These are phyloP conservation scores for Volucella inanis DNA, from an alignment of 2,888 invertebrate species.

Conservation along the genomic window DNA sequence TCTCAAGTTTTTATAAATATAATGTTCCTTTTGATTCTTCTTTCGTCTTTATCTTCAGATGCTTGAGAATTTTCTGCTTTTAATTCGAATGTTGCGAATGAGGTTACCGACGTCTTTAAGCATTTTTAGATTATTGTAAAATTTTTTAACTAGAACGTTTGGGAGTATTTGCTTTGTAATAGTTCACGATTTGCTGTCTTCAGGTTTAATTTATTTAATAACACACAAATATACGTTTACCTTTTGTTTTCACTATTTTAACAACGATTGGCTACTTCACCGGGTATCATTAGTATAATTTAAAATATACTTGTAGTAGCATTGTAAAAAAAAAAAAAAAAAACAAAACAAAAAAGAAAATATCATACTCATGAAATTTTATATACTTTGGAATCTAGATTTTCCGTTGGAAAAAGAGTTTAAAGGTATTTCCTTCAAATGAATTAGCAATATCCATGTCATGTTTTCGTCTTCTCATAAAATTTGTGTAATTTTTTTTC, in stretches of 20 bases:
- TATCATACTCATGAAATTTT: constrained; percentile 58
- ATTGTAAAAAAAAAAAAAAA: constrained; percentile 34
- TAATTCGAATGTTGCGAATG: no score
- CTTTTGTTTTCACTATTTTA: not conserved
- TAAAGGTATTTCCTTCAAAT: constrained; percentile 71
- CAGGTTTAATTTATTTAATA: no score
- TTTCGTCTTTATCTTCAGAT: no score
- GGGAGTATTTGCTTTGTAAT: no score
- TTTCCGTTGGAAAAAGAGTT: constrained; percentile 71
- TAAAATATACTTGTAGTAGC: constrained; percentile 20
- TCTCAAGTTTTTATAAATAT: no score
- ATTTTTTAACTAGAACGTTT: no score
- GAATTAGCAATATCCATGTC: constrained; percentile 72
- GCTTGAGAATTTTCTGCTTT: no score
- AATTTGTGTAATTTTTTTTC: constrained; percentile 41
- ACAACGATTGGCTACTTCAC: constrained; percentile 45
- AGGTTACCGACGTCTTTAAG: no score
- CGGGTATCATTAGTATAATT: constrained; percentile 50
- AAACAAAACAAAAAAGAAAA: no score
- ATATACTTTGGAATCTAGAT: constrained; percentile 72
- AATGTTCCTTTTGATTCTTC: no score
- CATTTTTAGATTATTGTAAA: no score
- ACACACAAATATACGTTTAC: constrained; percentile 50
- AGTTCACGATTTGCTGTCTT: no score
- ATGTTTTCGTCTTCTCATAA: constrained; percentile 65